Percentiles rank a stretch among this genome's conserved stretches.
Evolutionary conservation across 2,797 vertebrate species (phyloP).

Genomic region (Clarias platycephalus): DNA sequence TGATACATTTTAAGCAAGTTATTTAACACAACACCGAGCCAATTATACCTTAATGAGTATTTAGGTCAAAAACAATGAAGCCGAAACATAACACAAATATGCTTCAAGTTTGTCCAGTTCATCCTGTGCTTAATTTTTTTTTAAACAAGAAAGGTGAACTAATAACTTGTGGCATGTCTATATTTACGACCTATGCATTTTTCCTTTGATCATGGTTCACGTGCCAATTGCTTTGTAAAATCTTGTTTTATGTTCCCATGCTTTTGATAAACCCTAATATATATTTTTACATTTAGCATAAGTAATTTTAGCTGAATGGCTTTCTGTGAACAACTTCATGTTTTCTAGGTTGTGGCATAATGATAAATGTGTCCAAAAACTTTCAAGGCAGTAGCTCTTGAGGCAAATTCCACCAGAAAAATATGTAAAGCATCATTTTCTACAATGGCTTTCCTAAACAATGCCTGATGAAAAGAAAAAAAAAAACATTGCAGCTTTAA

Average conservation of each 20-base stretch:
- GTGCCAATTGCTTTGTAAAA: too few species aligned
- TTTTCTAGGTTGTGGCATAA: not conserved
- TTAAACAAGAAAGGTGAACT: not conserved
- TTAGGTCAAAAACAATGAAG: not conserved
- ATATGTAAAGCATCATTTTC: not conserved
- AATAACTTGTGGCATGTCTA: not conserved
- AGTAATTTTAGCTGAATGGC: not conserved
- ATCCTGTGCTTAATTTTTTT: not conserved
- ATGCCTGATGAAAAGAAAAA: not conserved
- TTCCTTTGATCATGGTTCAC: too few species aligned
- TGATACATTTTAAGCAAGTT: not conserved
- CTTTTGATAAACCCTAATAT: not conserved
- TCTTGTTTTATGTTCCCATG: not conserved
- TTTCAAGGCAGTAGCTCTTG: not conserved
- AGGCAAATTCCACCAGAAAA: not conserved
- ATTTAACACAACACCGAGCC: not conserved
- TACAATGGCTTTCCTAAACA: not conserved
- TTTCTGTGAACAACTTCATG: not conserved
- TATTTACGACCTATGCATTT: not conserved
- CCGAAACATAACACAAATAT: not conserved
- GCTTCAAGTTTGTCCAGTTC: not conserved
- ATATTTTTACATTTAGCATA: not conserved
- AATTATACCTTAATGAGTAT: not conserved
- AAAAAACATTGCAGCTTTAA: not conserved
- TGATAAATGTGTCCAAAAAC: not conserved